These are phyloP conservation scores for Saccopteryx leptura DNA, from an alignment of 2,113 vertebrate species.

Conservation along the genomic window DNA sequence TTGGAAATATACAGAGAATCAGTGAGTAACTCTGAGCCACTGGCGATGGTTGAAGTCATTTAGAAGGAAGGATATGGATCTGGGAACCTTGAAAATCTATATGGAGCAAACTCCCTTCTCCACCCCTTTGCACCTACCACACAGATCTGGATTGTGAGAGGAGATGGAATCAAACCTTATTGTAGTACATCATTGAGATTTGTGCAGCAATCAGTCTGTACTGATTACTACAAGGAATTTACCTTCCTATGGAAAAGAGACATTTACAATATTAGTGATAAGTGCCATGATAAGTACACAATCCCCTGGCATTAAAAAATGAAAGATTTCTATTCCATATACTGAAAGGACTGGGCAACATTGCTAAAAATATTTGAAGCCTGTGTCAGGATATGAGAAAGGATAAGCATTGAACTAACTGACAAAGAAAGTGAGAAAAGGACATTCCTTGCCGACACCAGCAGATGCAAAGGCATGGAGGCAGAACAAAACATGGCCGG, in stretches of 20 bases:
- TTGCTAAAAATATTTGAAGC: background rate
- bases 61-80: background rate
- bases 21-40: background rate
- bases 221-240: background rate
- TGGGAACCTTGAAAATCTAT: background rate
- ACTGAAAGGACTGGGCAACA: background rate
- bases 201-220: background rate
- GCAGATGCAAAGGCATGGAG: rapidly evolving
- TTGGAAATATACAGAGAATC: background rate
- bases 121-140: background rate
- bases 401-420: background rate
- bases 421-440: background rate
- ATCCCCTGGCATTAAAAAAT: background rate
- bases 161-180: background rate
- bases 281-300: background rate
- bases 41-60: background rate
- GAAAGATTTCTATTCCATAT: background rate
- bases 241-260: background rate
- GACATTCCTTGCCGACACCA: background rate
- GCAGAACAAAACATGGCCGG: background rate
- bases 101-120: too few species aligned
- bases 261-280: background rate
- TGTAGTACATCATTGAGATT: background rate
- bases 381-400: background rate
- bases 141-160: background rate